Evolutionary conservation across 2,113 vertebrate species (phyloP).

Genomic region (Apaloderma vittatum): DNA sequence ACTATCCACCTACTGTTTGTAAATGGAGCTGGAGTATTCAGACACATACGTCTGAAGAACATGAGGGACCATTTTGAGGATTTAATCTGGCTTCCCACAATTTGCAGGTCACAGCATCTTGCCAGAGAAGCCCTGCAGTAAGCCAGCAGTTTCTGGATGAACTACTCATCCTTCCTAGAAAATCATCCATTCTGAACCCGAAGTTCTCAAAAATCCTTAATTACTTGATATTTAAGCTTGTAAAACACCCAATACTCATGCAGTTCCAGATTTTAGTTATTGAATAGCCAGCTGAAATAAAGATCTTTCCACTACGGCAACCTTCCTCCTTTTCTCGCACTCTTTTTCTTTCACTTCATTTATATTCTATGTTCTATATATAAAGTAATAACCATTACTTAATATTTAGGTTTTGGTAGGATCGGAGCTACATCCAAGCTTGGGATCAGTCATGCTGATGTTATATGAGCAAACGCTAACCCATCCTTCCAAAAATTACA

Average conservation of each 20-base stretch:
- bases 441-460: background rate
- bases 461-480: background rate
- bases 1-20: background rate
- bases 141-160: background rate
- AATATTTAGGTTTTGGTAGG: background rate
- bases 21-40: background rate
- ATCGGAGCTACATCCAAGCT: background rate
- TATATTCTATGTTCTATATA: background rate
- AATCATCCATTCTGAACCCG: background rate
- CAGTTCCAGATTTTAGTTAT: background rate
- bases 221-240: background rate
- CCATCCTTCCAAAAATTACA: slow-evolving; percentile 5
- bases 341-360: background rate
- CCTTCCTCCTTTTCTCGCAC: background rate
- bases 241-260: background rate
- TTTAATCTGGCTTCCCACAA: background rate
- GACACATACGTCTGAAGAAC: background rate
- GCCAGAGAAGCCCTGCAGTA: background rate
- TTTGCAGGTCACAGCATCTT: background rate
- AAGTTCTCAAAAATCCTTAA: background rate
- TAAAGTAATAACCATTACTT: background rate
- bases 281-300: background rate
- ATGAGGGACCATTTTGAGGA: background rate
- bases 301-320: background rate
- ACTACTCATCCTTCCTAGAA: slow-evolving; percentile 12